These are phyloP conservation scores for Crioceris asparagi DNA, from an alignment of 2,888 invertebrate genomes.

Conservation along the genomic window DNA sequence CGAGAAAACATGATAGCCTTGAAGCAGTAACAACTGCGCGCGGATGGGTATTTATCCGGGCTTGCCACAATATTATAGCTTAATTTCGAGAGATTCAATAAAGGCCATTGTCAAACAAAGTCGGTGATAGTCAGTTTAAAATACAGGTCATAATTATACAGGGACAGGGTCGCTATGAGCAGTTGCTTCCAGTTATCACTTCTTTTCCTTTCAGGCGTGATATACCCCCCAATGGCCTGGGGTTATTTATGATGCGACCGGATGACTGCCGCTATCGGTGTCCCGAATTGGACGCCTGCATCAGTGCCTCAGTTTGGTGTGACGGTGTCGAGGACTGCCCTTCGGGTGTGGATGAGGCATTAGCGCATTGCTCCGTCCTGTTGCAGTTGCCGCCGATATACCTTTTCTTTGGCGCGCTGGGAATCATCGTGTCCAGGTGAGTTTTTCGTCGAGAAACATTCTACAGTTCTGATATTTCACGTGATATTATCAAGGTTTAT, in stretches of 20 bases:
- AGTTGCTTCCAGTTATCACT: no score
- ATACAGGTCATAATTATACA: no score
- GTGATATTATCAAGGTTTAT: no score
- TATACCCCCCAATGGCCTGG: slow-evolving; percentile 46
- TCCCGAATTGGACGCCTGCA: slow-evolving; percentile 71
- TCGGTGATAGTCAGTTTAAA: no score
- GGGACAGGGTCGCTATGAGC: no score
- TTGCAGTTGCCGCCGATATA: slow-evolving; percentile 68
- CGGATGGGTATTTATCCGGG: no score
- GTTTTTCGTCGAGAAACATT: not conserved
- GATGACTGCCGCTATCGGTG: slow-evolving; percentile 69
- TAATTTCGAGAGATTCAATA: no score
- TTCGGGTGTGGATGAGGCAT: slow-evolving; percentile 67
- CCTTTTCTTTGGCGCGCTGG: slow-evolving; percentile 42
- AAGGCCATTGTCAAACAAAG: no score
- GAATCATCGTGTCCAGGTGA: slow-evolving; percentile 31
- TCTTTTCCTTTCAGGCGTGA: slow-evolving; percentile 38
- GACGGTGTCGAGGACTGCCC: slow-evolving; percentile 71
- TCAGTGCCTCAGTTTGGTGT: slow-evolving; percentile 69
- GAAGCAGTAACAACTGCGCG: no score
- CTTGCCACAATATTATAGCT: no score
- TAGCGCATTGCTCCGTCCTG: slow-evolving; percentile 68
- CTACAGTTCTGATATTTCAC: not conserved
- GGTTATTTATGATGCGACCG: slow-evolving; percentile 42
- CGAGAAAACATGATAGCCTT: no score